phyloP scores from a whole-genome alignment of 2,888 invertebrate species.

The Platynereis dumerilii region DNA sequence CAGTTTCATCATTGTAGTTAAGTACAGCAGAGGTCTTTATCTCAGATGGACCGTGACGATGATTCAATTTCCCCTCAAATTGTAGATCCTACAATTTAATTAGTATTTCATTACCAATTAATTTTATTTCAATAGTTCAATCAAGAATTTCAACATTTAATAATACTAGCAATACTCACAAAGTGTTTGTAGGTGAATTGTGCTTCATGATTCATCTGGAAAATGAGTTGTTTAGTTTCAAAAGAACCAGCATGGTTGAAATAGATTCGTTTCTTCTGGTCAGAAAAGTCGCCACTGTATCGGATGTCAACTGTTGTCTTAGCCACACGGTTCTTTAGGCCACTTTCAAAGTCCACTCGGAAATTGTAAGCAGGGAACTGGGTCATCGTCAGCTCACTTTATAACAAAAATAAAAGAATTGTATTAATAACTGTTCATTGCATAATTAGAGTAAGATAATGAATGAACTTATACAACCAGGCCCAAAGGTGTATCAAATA shows the following conservation, averaged over 20 bases:
- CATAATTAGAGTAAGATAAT: background rate
- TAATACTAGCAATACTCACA: background rate
- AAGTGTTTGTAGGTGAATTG: background rate
- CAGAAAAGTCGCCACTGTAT: slow-evolving; percentile 2
- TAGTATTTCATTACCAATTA: too few relatives aligned
- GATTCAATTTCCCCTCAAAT: slow-evolving; percentile 1
- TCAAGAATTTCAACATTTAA: background rate
- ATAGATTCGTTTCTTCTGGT: background rate
- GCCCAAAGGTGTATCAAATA: background rate
- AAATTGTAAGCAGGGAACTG: background rate
- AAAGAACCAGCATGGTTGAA: background rate
- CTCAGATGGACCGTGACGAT: background rate
- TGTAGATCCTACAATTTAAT: background rate
- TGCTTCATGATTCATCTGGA: slow-evolving; percentile 1
- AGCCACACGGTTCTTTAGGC: background rate
- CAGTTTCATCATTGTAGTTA: background rate
- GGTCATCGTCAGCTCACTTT: slow-evolving; percentile 3
- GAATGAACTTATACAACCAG: background rate
- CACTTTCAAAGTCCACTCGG: background rate
- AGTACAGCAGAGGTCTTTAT: background rate
- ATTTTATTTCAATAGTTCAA: too few relatives aligned
- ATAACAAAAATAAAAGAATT: background rate
- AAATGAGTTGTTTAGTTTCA: background rate
- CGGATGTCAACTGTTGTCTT: slow-evolving; percentile 4
- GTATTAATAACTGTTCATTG: background rate